phyloP scores from a whole-genome alignment of 2,113 vertebrate genomes.

The Mastomys natalensis region DNA sequence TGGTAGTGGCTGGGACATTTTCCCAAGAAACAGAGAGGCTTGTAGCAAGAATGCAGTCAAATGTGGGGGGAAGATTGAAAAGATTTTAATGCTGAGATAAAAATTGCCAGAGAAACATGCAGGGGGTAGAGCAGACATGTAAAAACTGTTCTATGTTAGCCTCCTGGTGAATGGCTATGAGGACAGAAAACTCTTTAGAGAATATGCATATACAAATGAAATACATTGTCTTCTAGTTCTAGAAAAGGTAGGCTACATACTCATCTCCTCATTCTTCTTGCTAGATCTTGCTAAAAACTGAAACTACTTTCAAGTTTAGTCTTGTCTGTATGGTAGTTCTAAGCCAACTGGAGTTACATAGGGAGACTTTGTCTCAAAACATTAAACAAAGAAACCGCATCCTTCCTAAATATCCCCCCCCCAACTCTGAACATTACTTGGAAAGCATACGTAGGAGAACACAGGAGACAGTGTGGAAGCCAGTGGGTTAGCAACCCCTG shows the following conservation, averaged over 20 bases:
- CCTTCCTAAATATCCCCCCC: not conserved
- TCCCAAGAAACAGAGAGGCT: constrained; percentile 46
- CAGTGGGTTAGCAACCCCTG: not conserved
- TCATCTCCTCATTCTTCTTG: not conserved
- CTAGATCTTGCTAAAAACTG: constrained; percentile 6
- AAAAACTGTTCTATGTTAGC: not conserved
- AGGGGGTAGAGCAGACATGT: constrained; percentile 20
- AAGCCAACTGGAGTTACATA: not conserved
- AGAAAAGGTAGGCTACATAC: constrained; percentile 20
- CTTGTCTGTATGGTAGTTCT: not conserved
- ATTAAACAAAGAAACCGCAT: not conserved
- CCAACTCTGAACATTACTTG: not conserved
- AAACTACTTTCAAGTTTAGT: not conserved
- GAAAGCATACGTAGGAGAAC: constrained; percentile 10
- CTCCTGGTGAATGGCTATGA: constrained; percentile 18
- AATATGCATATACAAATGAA: constrained; percentile 41
- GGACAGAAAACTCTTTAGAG: not conserved
- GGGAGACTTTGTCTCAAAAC: not conserved
- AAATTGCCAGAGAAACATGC: constrained; percentile 65
- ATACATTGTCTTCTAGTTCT: constrained; percentile 7
- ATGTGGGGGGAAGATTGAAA: constrained; percentile 33
- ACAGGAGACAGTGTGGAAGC: not conserved
- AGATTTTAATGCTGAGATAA: constrained; percentile 57
- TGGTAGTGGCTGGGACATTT: constrained; percentile 2
- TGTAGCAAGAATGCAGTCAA: constrained; percentile 37